Evolutionary conservation across 2,888 invertebrate species (phyloP).

Genomic region (Arrhopalites spinosus): DNA sequence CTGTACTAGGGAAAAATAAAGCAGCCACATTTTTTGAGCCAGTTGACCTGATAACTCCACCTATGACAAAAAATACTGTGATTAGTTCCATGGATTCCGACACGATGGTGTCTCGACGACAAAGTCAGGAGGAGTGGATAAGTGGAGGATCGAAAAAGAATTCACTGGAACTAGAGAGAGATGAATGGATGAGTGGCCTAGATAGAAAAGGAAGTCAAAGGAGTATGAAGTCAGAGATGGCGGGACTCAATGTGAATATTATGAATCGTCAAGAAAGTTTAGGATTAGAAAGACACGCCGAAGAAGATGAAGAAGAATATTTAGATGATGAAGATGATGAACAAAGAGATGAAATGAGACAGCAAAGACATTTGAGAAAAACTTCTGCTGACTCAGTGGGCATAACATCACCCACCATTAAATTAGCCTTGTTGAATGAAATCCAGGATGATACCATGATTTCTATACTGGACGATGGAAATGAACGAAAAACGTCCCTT

Average conservation of each 20-base stretch:
- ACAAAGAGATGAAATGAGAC: not conserved
- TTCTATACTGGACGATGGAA: slow-evolving; percentile 16
- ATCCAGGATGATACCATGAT: slow-evolving; percentile 40
- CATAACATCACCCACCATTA: slow-evolving; percentile 13
- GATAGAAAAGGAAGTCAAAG: slow-evolving; percentile 45
- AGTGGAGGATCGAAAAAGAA: slow-evolving; percentile 43
- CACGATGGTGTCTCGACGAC: slow-evolving; percentile 34
- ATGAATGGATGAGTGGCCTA: slow-evolving; percentile 49
- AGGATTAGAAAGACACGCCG: slow-evolving; percentile 39
- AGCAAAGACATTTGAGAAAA: not conserved
- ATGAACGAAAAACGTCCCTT: slow-evolving; percentile 48
- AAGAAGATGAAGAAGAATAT: slow-evolving; percentile 36
- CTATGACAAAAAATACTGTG: not conserved
- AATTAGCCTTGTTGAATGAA: slow-evolving; percentile 32
- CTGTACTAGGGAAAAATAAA: slow-evolving; percentile 7
- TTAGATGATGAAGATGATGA: slow-evolving; percentile 37
- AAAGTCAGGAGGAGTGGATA: slow-evolving; percentile 46
- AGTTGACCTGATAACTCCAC: slow-evolving; percentile 12
- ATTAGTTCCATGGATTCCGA: slow-evolving; percentile 29
- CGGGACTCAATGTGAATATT: slow-evolving; percentile 39
- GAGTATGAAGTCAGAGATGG: slow-evolving; percentile 44
- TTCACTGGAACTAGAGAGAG: slow-evolving; percentile 47
- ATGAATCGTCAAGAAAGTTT: slow-evolving; percentile 46
- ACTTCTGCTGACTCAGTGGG: slow-evolving; percentile 18
- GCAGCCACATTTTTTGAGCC: slow-evolving; percentile 29